Evolutionary conservation across 2,888 invertebrate genomes (phyloP).

Genomic region (Bruchidius siliquastri): DNA sequence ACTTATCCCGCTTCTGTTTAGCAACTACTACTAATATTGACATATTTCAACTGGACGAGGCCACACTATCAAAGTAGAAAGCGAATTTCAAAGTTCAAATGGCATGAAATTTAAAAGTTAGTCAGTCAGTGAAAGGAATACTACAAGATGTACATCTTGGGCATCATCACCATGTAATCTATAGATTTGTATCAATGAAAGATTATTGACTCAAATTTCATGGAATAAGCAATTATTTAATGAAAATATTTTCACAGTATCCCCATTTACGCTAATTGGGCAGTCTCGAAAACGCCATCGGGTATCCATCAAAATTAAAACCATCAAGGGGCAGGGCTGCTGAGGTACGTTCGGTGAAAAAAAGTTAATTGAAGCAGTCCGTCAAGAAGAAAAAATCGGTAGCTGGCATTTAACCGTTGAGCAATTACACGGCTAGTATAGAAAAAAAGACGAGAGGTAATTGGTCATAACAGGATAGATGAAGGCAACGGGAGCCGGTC

Average conservation of each 20-base stretch:
- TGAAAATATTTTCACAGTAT: not conserved
- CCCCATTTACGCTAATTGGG: not conserved
- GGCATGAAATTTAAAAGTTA: too few species aligned
- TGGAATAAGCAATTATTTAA: not conserved
- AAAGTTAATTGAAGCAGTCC: not conserved
- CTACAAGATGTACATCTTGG: too few species aligned
- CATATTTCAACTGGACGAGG: too few species aligned
- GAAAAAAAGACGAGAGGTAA: not conserved
- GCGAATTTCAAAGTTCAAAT: too few species aligned
- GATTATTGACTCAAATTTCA: too few species aligned
- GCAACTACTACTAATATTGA: too few species aligned
- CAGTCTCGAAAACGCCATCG: not conserved
- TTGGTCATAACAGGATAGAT: constrained; percentile 5
- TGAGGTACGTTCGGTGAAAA: not conserved
- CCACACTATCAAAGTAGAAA: too few species aligned
- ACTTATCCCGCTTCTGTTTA: too few species aligned
- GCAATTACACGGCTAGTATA: not conserved
- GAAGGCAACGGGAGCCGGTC: constrained; percentile 31
- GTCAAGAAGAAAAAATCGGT: not conserved
- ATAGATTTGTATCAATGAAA: too few species aligned
- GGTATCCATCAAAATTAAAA: not conserved
- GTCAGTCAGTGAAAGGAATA: too few species aligned
- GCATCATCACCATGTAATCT: too few species aligned
- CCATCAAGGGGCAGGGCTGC: not conserved
- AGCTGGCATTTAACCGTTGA: not conserved